These are phyloP conservation scores for Drosophila recens DNA, from an alignment of 2,888 invertebrate species.

Conservation along the genomic window DNA sequence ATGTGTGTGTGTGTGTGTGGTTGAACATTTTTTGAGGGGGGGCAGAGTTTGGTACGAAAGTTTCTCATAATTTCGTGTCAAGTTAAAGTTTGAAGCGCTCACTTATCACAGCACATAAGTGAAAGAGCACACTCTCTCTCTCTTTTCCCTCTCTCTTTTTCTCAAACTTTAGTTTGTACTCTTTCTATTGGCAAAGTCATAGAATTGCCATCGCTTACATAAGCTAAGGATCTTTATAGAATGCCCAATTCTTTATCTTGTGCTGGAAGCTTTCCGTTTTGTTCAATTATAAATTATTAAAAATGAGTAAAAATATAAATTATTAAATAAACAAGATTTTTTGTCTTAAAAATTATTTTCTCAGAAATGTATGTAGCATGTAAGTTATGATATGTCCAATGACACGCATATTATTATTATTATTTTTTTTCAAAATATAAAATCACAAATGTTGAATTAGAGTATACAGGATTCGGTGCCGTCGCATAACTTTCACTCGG, in stretches of 20 bases:
- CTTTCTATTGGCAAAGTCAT: neutral
- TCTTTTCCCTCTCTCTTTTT: neutral
- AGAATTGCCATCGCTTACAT: neutral
- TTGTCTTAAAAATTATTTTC: too few relatives aligned
- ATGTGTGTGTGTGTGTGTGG: constrained; percentile 17
- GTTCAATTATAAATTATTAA: too few relatives aligned
- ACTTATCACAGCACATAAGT: constrained; percentile 23
- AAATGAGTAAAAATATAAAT: too few relatives aligned
- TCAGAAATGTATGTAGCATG: too few relatives aligned
- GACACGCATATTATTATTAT: neutral
- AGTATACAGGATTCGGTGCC: neutral
- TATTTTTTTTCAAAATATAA: neutral
- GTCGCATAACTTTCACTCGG: neutral
- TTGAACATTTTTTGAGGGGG: constrained; percentile 35
- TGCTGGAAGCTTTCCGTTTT: neutral
- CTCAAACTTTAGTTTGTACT: neutral
- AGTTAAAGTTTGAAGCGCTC: constrained; percentile 37
- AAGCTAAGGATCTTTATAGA: neutral
- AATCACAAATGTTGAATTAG: neutral
- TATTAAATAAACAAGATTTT: too few relatives aligned
- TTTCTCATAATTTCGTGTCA: constrained; percentile 62
- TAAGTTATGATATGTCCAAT: too few relatives aligned
- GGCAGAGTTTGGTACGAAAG: constrained; percentile 35
- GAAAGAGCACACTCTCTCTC: neutral
- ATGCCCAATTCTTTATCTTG: neutral